Evolutionary conservation across 2,113 vertebrate species (phyloP).

Genomic region (Erythrocercus mccallii): DNA sequence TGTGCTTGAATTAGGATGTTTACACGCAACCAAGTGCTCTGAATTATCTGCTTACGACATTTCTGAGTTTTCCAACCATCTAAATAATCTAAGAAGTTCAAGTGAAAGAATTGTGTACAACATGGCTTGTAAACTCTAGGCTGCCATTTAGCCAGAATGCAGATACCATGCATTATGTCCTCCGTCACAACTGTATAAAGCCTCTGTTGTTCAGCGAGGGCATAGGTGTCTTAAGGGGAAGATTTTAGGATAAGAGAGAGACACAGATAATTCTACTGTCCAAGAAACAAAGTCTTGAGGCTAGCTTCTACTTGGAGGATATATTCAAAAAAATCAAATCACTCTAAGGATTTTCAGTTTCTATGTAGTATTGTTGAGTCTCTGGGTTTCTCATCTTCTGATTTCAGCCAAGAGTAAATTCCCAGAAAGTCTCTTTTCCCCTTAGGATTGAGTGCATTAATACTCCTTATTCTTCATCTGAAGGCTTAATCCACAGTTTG

Average conservation of each 20-base stretch:
- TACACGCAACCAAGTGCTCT: not conserved
- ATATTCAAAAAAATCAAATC: not conserved
- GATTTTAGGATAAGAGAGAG: not conserved
- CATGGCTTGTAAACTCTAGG: not conserved
- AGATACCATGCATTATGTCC: not conserved
- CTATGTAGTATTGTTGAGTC: fast-evolving
- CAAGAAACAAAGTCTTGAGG: not conserved
- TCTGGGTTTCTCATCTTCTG: not conserved
- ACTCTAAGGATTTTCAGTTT: not conserved
- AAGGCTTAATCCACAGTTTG: conserved; percentile 39
- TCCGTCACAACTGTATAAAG: not conserved
- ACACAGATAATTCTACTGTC: not conserved
- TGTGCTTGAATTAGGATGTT: not conserved
- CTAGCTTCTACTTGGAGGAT: not conserved
- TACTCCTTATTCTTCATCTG: conserved; percentile 7
- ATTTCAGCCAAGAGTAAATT: not conserved
- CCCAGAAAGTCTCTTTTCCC: not conserved
- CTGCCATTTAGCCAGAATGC: not conserved
- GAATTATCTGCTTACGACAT: not conserved
- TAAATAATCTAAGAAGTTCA: not conserved
- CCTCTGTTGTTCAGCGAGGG: not conserved
- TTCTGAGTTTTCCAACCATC: not conserved
- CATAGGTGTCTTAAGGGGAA: not conserved
- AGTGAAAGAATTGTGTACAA: not conserved
- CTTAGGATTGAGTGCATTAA: not conserved